Evolutionary conservation across 1,140 invertebrate genomes (phyloP).

Genomic region (Papilio aristodemus): DNA sequence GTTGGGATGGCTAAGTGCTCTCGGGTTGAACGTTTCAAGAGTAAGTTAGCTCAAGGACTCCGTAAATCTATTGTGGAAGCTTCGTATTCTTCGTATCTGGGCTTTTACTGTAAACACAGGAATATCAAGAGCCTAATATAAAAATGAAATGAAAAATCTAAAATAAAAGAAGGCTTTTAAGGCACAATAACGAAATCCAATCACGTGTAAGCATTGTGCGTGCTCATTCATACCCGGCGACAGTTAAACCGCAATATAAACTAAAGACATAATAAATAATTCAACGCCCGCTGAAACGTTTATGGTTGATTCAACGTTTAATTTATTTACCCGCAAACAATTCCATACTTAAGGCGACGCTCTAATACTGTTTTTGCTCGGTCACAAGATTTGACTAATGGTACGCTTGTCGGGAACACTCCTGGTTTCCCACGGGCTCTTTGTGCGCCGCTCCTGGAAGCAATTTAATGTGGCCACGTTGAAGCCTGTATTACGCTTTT

Average conservation of each 20-base stretch:
- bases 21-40: background rate
- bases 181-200: conserved; percentile 3
- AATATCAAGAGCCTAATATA: too few relatives aligned
- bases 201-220: conserved; percentile 16
- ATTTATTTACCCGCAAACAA: conserved; percentile 35
- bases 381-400: conserved; percentile 70
- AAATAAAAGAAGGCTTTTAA: too few relatives aligned
- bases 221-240: conserved; percentile 14
- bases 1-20: background rate
- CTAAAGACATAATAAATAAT: conserved; percentile 33
- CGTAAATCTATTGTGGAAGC: background rate
- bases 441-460: conserved; percentile 43
- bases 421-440: conserved; percentile 53
- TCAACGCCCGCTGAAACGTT: conserved; percentile 29
- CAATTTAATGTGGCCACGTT: conserved; percentile 48
- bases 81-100: too few relatives aligned
- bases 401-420: conserved; percentile 53
- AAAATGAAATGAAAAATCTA: background rate
- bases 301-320: conserved; percentile 35
- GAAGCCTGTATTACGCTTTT: conserved; percentile 47
- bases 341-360: conserved; percentile 38
- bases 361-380: conserved; percentile 60
- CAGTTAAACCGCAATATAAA: conserved; percentile 34
- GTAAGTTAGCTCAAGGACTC: background rate
- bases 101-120: too few relatives aligned